Evolutionary conservation across 2,113 vertebrate species (phyloP).

Genomic region (Larimichthys polyactis): DNA sequence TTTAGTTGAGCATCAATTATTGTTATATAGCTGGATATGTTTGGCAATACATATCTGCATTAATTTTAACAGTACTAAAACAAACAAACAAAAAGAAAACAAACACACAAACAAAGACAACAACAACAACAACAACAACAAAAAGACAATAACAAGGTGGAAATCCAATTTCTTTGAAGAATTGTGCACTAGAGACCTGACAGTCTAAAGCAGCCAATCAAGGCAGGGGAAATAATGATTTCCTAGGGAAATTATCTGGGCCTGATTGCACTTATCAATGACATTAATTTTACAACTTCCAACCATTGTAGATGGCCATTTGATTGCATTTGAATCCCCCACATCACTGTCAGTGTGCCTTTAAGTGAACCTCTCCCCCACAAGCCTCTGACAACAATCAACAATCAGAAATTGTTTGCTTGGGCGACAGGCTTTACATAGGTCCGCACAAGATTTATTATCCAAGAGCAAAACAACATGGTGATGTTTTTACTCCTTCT

Average conservation of each 20-base stretch:
- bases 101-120: neutral
- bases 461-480: neutral
- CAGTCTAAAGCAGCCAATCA: slow-evolving; percentile 67
- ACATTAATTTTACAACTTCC: slow-evolving; percentile 59
- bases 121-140: no score
- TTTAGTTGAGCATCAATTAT: neutral
- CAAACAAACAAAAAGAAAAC: slow-evolving; percentile 23
- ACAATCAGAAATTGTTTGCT: slow-evolving; percentile 50
- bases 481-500: neutral
- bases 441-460: neutral
- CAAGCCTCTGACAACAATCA: slow-evolving; percentile 44
- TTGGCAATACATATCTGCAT: slow-evolving; percentile 3
- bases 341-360: slow-evolving; percentile 18
- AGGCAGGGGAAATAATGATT: slow-evolving; percentile 36
- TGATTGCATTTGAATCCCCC: slow-evolving; percentile 62
- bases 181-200: slow-evolving; percentile 24
- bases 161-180: slow-evolving; percentile 8
- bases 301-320: slow-evolving; percentile 41
- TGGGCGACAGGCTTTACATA: neutral
- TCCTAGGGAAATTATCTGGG: slow-evolving; percentile 63
- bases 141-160: slow-evolving; percentile 9
- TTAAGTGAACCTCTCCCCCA: neutral
- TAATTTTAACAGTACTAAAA: slow-evolving; percentile 34
- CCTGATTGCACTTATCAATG: slow-evolving; percentile 74
- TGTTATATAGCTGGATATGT: neutral